phyloP scores from a whole-genome alignment of 2,113 vertebrate species.

The Melanerpes aurifrons region DNA sequence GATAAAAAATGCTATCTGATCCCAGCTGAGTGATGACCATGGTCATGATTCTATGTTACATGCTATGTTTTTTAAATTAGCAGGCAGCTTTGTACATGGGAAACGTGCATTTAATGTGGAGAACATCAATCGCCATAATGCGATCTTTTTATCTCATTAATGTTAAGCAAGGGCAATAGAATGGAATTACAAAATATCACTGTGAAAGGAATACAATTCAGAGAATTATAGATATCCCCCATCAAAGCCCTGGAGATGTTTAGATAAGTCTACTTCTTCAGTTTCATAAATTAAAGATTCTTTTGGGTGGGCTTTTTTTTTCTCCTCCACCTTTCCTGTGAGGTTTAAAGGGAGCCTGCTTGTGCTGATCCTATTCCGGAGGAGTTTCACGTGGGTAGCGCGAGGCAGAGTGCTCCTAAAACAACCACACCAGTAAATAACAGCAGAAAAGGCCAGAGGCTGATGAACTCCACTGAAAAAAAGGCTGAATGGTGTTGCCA shows the following conservation, averaged over 20 bases:
- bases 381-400: constrained; percentile 71
- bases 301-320: constrained; percentile 32
- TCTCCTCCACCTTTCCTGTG: constrained; percentile 43
- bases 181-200: constrained; percentile 92
- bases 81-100: constrained; percentile 92
- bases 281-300: constrained; percentile 88
- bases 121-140: constrained; percentile 90
- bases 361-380: constrained; percentile 77
- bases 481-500: constrained; percentile 44
- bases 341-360: constrained; percentile 77
- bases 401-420: constrained; percentile 65
- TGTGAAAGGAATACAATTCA: constrained; percentile 93
- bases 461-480: constrained; percentile 63
- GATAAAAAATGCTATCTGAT: constrained; percentile 89
- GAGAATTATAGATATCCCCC: constrained; percentile 88
- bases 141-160: constrained; percentile 96
- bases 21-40: constrained; percentile 88
- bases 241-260: constrained; percentile 86
- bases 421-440: constrained; percentile 78
- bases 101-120: constrained; percentile 93
- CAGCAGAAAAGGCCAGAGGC: constrained; percentile 61
- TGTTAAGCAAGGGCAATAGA: constrained; percentile 93
- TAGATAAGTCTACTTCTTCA: constrained; percentile 86
- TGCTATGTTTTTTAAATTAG: constrained; percentile 93
- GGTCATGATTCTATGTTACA: constrained; percentile 90